Base-by-base conservation (phyloP, 2,888 invertebrate genomes). In the Timandra comae region DNA sequence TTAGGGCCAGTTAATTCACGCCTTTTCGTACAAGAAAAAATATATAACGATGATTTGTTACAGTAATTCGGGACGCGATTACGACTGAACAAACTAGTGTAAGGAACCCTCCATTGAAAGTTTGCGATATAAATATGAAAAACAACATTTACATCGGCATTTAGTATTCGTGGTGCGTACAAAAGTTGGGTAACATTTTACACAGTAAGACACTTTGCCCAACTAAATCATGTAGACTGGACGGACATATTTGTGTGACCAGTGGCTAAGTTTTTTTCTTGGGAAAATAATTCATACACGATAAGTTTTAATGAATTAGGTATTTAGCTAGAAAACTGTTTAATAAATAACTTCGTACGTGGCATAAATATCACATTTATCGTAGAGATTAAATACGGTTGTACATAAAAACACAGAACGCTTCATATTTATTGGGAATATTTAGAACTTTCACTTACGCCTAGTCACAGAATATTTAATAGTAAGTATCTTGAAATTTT, bases 171-270 rank as follows among this genome's bases (percentile, higher is more conserved):
- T 30, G 33, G 41, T 33, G 56, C 57, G 66, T 55, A 52, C 52
- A 52, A 56, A 72, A 75, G 61, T 74, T 66, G 42, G 53, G 61
- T 56, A 61, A 75, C 75, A 75, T 72, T 70, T 75, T 66, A 72
- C 62, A 46, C 56, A 55, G 62, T 67, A 61, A 63, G 68, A 69
- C 67, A 69, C 60, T 71, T 70, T 57, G 35, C 52, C 55, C 52
- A 67, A 69, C 68, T 70, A 65, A 72, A 69, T 74, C 70, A 74
- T 71, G 41, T 43, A 36, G 44, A 33, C 33, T 37, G 33, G 9
- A 10, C 11, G 24, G 24, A 35, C 23, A 60, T 56, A 55, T 52
- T 16, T 16, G 16, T 16, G 6, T 16, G 16, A 16, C 16, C 16
- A 16, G 6, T 6, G 16, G 16, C 6, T 3, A 16, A 1, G 16